Evolutionary conservation across 2,888 invertebrate species (phyloP), one percentile per base, ranked within the genome.

Genomic region (Epinotia brunnichana): DNA sequence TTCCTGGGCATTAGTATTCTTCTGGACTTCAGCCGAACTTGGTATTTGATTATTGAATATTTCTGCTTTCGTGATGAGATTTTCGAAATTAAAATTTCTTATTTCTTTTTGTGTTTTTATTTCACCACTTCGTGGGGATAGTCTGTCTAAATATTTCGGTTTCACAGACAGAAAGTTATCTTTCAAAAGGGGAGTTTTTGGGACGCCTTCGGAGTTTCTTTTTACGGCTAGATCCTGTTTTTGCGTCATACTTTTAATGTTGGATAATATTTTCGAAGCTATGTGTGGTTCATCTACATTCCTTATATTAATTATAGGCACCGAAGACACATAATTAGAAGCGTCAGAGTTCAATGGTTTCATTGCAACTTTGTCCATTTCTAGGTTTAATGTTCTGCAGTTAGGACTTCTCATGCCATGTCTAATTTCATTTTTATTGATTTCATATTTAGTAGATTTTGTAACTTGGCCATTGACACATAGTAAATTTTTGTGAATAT

Each of bases 41-140:
- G 86, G 87, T 69, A 93, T 89, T 82, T 90, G 90, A 78, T 88
- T 90, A 76, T 90, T 93, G 74, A 87, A 90, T 78, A 94, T 94
- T 89, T 94, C 94, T 57, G 90, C 87, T 83, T 94, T 94, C 1
- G 94, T 93, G 80, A 94, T 94, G 54, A 94, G 79, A 79, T 89
- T 93, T 82, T 94, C 94, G 80, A 93, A 94, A 86, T 94, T 94
- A 74, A 89, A 94, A 76, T 89, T 89, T 69, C 89, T 84, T 24
- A 87, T 83, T 73, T 93, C 93, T 67, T 80, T 85, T 77, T 91
- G 91, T 15, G 84, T 64, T 80, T 88, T 90, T 15, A 79, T 76
- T 63, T 88, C 87, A 41, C 76, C 73, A 57, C 70, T 80, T 82
- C 86, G 90, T 15, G 78, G 75, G n/a, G 81, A 80, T 48, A 77